These are phyloP conservation scores for Coluber constrictor DNA, from an alignment of 2,797 vertebrate genomes.

Conservation along the genomic window DNA sequence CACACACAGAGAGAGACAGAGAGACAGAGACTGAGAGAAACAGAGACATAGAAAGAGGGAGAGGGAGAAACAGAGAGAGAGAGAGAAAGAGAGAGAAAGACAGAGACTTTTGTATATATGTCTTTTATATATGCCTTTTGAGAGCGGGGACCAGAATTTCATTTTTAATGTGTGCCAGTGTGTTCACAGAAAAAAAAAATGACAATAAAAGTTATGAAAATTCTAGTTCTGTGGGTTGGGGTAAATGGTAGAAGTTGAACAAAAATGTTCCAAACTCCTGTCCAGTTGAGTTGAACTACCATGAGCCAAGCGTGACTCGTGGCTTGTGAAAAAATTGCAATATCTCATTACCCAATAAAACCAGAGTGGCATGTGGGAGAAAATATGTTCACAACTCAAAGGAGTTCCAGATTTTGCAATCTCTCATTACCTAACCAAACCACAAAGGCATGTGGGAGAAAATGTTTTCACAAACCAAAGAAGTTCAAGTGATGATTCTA, in stretches of 20 bases:
- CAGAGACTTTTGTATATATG: too few relatives aligned
- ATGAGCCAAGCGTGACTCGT: not conserved
- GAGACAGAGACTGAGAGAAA: too few relatives aligned
- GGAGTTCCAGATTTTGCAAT: not conserved
- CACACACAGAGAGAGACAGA: fast-evolving
- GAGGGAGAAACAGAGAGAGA: fast-evolving
- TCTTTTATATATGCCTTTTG: not conserved
- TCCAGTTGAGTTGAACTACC: not conserved
- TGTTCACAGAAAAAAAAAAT: not conserved
- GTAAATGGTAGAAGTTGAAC: not conserved
- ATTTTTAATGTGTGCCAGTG: not conserved
- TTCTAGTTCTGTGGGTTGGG: not conserved
- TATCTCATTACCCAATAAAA: not conserved
- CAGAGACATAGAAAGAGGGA: too few relatives aligned
- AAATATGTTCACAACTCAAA: not conserved
- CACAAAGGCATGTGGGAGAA: not conserved
- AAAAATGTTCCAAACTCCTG: not conserved
- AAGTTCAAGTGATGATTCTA: not conserved
- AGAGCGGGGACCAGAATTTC: not conserved
- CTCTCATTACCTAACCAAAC: not conserved
- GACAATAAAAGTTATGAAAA: not conserved
- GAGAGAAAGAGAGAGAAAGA: too few relatives aligned
- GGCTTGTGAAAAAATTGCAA: not conserved
- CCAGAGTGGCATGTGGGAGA: not conserved
- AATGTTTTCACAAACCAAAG: not conserved